Percentiles rank a stretch among this genome's conserved stretches.
These are phyloP conservation scores for Coracias cyanogaster DNA, from an alignment of 2,797 vertebrate genomes.

Conservation along the genomic window DNA sequence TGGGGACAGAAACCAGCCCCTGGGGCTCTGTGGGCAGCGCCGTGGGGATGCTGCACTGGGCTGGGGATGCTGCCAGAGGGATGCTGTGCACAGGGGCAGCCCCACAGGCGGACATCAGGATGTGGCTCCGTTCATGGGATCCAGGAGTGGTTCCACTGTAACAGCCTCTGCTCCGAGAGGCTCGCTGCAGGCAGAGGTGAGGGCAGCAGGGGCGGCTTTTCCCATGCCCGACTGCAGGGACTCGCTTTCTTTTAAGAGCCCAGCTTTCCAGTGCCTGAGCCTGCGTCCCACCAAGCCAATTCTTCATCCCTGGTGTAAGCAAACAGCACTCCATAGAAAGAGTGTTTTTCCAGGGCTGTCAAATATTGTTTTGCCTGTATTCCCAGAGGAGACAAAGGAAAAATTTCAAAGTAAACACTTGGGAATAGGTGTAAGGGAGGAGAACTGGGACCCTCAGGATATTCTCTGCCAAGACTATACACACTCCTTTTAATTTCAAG, in stretches of 20 bases:
- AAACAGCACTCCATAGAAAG: background rate
- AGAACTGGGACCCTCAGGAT: background rate
- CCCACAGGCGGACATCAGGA: fast-evolving
- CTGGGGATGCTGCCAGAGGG: fast-evolving
- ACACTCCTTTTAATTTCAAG: constrained; percentile 9
- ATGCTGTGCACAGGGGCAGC: background rate
- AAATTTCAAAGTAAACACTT: constrained; percentile 28
- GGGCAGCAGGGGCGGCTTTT: background rate
- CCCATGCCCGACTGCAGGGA: background rate
- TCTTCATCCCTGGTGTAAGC: background rate
- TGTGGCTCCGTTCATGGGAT: fast-evolving
- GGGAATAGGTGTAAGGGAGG: background rate
- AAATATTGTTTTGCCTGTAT: constrained; percentile 1
- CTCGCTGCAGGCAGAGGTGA: background rate
- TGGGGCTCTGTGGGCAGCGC: fast-evolving
- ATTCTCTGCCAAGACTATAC: constrained; percentile 1
- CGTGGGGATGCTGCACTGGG: fast-evolving
- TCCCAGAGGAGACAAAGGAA: background rate
- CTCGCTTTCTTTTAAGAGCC: fast-evolving
- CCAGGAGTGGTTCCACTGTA: background rate
- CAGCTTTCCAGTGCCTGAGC: background rate
- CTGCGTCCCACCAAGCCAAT: background rate
- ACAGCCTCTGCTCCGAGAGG: fast-evolving
- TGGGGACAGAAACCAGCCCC: background rate
- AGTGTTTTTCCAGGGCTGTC: background rate